These are phyloP conservation scores for Drosophila maculinotata DNA, from an alignment of 2,888 invertebrate species.

Conservation along the genomic window DNA sequence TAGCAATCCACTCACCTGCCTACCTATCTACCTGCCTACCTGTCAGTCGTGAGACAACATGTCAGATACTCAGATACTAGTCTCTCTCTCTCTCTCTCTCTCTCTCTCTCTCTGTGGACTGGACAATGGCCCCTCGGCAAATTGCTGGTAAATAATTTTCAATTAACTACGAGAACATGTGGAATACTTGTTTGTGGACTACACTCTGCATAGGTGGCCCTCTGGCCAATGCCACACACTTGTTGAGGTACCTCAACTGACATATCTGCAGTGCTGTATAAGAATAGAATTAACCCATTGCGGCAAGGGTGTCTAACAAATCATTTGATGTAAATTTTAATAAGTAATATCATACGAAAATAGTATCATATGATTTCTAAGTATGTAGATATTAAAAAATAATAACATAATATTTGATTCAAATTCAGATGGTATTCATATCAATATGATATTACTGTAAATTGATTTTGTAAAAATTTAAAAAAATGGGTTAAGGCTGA, in stretches of 20 bases:
- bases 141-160: conserved; percentile 69
- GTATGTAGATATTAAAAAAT: too few species aligned
- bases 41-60: conserved; percentile 10
- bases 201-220: conserved; percentile 25
- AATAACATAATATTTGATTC: too few species aligned
- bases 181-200: background rate
- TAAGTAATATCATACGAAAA: too few species aligned
- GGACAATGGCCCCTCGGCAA: conserved; percentile 17
- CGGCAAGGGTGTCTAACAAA: too few species aligned
- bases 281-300: background rate
- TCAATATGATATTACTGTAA: too few species aligned
- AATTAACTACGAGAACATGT: conserved; percentile 58
- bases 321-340: too few species aligned
- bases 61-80: conserved; percentile 13
- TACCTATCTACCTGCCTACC: conserved; percentile 6
- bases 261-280: background rate
- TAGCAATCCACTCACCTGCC: conserved; percentile 37
- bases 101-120: conserved; percentile 3
- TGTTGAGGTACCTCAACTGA: background rate
- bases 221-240: background rate
- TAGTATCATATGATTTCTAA: too few species aligned
- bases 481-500: background rate
- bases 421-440: too few species aligned
- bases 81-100: conserved; percentile 1
- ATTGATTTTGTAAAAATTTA: background rate